Percentiles rank a stretch among this genome's conserved stretches.
Evolutionary conservation across 2,888 invertebrate species (phyloP).

Genomic region (Drosophila paucipuncta): DNA sequence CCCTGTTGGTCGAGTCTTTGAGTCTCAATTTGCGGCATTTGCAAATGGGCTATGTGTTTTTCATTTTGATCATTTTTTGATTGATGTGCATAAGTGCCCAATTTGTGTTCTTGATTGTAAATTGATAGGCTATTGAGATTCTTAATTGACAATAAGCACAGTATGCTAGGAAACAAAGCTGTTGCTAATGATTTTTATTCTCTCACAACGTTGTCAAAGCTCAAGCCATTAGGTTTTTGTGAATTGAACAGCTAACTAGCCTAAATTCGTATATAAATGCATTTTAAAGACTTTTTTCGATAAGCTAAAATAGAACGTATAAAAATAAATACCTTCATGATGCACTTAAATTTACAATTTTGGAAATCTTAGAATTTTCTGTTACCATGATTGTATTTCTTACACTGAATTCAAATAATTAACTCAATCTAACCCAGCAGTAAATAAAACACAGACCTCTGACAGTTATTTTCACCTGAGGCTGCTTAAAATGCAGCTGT

Average conservation of each 20-base stretch:
- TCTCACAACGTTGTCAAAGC: not conserved
- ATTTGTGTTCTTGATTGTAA: not conserved
- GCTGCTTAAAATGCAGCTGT: conserved; percentile 20
- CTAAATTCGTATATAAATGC: not conserved
- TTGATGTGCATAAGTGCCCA: conserved; percentile 12
- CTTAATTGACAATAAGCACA: not conserved
- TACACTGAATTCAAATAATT: not conserved
- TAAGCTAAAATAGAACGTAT: not conserved
- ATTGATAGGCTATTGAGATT: conserved; percentile 11
- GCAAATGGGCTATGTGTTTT: conserved; percentile 23
- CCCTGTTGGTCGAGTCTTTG: not conserved
- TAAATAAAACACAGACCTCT: conserved; percentile 1
- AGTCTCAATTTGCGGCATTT: conserved; percentile 18
- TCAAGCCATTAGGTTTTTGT: not conserved
- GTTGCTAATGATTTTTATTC: not conserved
- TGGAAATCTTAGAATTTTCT: not conserved
- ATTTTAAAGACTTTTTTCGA: not conserved
- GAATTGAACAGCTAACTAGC: not conserved
- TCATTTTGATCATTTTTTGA: conserved; percentile 15
- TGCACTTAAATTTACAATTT: not conserved
- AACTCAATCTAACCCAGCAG: not conserved
- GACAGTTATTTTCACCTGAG: conserved; percentile 6
- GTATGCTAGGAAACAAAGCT: not conserved
- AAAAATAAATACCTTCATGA: not conserved
- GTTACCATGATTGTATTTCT: not conserved